Evolutionary conservation across 2,888 invertebrate species (phyloP), one percentile per base, ranked within the genome.

Genomic region (Osmoderma eremita): DNA sequence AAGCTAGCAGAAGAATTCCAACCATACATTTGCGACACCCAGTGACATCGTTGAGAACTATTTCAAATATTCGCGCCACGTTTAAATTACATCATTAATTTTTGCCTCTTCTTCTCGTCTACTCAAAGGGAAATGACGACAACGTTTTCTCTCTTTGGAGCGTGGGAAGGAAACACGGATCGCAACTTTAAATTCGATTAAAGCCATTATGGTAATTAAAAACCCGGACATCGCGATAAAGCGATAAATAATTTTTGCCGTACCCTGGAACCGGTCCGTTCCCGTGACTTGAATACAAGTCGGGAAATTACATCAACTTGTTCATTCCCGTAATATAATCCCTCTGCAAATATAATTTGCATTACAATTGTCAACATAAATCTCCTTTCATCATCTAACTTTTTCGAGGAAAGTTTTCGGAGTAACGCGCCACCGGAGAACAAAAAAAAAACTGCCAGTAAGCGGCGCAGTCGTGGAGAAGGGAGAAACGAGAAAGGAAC

Each of bases 351-450:
- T 56, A 56, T 56, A 56, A 56, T 56, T 56, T 56, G 56, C 56
- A 56, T 56, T 56, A 56, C 56, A 56, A 56, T 39, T 56, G 56
- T 56, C 56, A 56, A 56, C 56, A 56, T 56, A 56, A 56, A 56
- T 56, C 56, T 56, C 56, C 41, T 56, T 56, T 56, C 56, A 56
- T 56, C 56, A 56, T 56, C 56, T 20, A 56, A 56, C 56, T 56
- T 56, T 56, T 56, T 56, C 56, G 41, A 22, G 50, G 50, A 39
- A 41, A 56, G 22, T 41, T 39, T 41, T 56, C 22, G 56, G 39
- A 41, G 22, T 41, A 56, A 56, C 56, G 39, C 56, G 41, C 56
- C 56, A 41, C 56, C 41, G 41, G 42, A 56, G 41, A 56, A 56
- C 41, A 56, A 56, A 56, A 56, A 41, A n/a, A 30, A 30, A 30